phyloP scores from a whole-genome alignment of 1,140 invertebrate genomes.

The Cryptotermes secundus region DNA sequence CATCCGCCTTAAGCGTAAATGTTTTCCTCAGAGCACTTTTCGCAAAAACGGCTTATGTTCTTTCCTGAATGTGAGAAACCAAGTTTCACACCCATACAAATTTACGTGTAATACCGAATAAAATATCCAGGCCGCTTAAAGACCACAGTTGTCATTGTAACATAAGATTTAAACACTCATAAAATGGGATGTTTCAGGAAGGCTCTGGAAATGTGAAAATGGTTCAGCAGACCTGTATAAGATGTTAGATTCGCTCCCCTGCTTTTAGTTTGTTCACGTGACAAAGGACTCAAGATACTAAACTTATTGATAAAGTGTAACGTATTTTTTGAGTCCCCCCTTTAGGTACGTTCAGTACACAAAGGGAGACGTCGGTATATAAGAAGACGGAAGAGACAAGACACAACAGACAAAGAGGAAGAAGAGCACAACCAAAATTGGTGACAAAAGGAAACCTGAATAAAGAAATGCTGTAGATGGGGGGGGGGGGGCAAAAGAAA shows the following conservation, averaged over 20 bases:
- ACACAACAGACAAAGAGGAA: not conserved
- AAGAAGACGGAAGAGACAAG: not conserved
- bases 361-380: not conserved
- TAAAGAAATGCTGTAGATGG: not conserved
- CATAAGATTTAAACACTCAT: not conserved
- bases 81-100: too few relatives aligned
- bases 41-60: too few relatives aligned
- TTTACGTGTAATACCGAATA: too few relatives aligned
- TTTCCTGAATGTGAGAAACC: too few relatives aligned
- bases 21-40: too few relatives aligned
- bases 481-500: not conserved
- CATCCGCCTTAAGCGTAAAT: too few relatives aligned
- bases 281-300: not conserved
- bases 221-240: too few relatives aligned
- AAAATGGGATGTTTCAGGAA: not conserved
- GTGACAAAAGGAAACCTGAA: not conserved
- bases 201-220: not conserved
- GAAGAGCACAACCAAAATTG: not conserved
- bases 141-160: too few relatives aligned
- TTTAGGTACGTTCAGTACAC: not conserved
- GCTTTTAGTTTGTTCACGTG: not conserved
- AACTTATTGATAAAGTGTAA: constrained; percentile 16
- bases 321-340: not conserved
- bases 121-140: too few relatives aligned
- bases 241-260: not conserved